phyloP scores from a whole-genome alignment of 2,888 invertebrate species.

The Drosophila paranaensis region DNA sequence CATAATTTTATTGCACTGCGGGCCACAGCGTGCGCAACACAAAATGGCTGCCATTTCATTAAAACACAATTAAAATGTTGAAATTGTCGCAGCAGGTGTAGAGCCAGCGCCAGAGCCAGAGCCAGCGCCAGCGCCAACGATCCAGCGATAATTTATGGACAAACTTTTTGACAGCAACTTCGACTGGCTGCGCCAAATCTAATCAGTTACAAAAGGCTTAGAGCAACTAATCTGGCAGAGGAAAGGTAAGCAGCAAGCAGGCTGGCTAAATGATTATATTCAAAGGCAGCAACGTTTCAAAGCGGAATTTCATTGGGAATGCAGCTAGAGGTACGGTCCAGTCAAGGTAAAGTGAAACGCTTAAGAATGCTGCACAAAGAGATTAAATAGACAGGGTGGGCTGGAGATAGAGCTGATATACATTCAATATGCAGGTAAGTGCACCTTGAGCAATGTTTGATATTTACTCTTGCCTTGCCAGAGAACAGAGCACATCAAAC shows the following conservation, averaged over 20 bases:
- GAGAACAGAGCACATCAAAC: neutral
- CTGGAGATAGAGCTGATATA: neutral
- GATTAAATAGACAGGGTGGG: neutral
- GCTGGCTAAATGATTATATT: conserved; percentile 10
- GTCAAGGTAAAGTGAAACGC: neutral
- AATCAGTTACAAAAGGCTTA: conserved; percentile 54
- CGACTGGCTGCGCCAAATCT: conserved; percentile 37
- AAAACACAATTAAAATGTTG: conserved; percentile 60
- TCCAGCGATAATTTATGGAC: conserved; percentile 47
- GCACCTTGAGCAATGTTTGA: neutral
- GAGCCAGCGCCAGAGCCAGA: conserved; percentile 19
- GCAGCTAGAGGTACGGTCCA: neutral
- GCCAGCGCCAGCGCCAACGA: conserved; percentile 19
- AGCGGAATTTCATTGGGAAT: neutral
- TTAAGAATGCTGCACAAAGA: neutral
- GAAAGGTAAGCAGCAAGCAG: neutral
- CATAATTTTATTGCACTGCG: conserved; percentile 58
- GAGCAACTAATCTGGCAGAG: conserved; percentile 42
- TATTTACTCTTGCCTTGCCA: neutral
- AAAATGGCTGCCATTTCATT: conserved; percentile 45
- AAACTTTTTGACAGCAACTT: conserved; percentile 57
- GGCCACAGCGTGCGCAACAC: conserved; percentile 20
- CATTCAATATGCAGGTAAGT: neutral
- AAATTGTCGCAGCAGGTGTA: conserved; percentile 50
- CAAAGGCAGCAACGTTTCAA: conserved; percentile 5